phyloP scores from a whole-genome alignment of 2,888 invertebrate species.

The Panopea generosa region DNA sequence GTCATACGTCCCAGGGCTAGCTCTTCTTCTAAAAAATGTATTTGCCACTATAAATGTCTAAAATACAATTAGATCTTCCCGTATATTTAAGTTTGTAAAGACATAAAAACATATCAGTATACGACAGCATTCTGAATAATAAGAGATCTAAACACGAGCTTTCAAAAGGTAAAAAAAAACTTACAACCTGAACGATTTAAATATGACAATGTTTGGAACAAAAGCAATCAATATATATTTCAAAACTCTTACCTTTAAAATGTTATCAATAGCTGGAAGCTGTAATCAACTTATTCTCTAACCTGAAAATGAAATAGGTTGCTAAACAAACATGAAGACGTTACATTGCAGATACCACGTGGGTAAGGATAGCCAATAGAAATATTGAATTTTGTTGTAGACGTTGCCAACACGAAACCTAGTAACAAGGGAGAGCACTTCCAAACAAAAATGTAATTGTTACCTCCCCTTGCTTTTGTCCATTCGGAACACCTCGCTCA shows the following conservation, averaged over 20 bases:
- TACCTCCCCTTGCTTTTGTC: neutral
- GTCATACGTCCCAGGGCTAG: too few relatives aligned
- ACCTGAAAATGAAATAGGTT: slow-evolving; percentile 50
- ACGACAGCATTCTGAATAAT: too few relatives aligned
- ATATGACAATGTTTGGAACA: too few relatives aligned
- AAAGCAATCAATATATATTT: neutral
- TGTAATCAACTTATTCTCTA: slow-evolving; percentile 30
- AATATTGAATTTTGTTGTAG: slow-evolving; percentile 52
- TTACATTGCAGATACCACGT: slow-evolving; percentile 62
- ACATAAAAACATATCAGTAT: too few relatives aligned
- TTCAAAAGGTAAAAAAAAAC: too few relatives aligned
- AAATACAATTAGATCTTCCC: too few relatives aligned
- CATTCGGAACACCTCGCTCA: too few relatives aligned
- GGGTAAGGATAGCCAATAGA: slow-evolving; percentile 42
- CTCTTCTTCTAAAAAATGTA: too few relatives aligned
- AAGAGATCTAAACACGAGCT: too few relatives aligned
- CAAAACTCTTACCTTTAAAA: slow-evolving; percentile 40
- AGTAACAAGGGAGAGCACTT: slow-evolving; percentile 66
- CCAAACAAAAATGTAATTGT: neutral
- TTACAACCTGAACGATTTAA: too few relatives aligned
- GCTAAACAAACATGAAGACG: slow-evolving; percentile 74
- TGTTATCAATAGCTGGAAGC: slow-evolving; percentile 8
- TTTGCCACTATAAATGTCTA: too few relatives aligned
- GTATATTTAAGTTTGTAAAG: too few relatives aligned
- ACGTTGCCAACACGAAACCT: slow-evolving; percentile 63